Base-by-base conservation (phyloP, 2,113 vertebrate species). In the Candoia aspera region DNA sequence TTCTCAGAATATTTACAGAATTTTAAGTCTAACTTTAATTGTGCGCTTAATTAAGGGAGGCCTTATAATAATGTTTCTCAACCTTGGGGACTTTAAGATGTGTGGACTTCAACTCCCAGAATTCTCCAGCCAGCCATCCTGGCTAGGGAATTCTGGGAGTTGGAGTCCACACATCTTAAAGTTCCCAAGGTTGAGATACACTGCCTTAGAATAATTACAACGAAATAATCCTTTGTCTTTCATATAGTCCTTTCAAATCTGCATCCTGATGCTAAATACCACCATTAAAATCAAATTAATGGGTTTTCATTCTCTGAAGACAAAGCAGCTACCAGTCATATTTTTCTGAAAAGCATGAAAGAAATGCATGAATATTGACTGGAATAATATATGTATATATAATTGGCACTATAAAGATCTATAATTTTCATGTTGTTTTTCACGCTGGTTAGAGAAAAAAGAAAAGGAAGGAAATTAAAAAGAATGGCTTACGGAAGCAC, bases 401-500 rank as follows among this genome's bases (percentile, higher is more conserved):
- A 84, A 57, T 55, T 42, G 84, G 21, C 49, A 26, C 23, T 60
- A 1, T 62, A 58, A 46, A 26, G 87, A 89, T 84, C 9, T 21
- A 62, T 6, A 21, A 37, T 79, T 42, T 79, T 79, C 13, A 87
- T 79, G 90, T 87, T 3, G 62, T 73, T 90, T 64, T 37, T 9
- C 91, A 29, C 86, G 87, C 55, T 19, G 6, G 68, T 37, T 64
- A 57, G 23, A 46, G 68, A 2, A 57, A 62, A 84, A 21, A 49
- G 53, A 73, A 68, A 12, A 90, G 4, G 10, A 33, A 90, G 88
- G 21, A 24, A 23, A 84, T 49, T 6, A 88, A 29, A 92, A 68
- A 8, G 53, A 93, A 6, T 1, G 93, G 97, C 98, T 98, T 96
- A 98, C 98, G 98, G 98, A 57, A 98, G 98, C 0, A 91, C 95